These are phyloP conservation scores for Pterocles orientalis DNA, from an alignment of 2,113 vertebrate species.

Conservation along the genomic window DNA sequence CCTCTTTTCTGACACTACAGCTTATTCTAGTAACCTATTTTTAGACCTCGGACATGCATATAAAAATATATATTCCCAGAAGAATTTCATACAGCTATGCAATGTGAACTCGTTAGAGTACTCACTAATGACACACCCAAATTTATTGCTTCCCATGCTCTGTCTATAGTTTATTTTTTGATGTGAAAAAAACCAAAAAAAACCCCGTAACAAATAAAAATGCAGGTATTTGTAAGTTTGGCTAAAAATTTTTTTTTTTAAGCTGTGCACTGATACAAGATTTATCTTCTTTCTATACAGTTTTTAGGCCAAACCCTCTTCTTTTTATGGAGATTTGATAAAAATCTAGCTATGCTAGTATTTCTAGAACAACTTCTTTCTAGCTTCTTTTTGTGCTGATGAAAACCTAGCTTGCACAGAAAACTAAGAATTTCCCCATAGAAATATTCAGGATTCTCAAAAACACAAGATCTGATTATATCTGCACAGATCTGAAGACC, in stretches of 20 bases:
- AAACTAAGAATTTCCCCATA: background rate
- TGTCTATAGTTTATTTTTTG: constrained; percentile 44
- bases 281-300: background rate
- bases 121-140: constrained; percentile 35
- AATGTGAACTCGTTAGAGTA: constrained; percentile 33
- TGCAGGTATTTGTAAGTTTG: background rate
- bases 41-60: constrained; percentile 26
- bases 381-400: background rate
- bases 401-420: background rate
- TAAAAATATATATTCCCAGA: constrained; percentile 45
- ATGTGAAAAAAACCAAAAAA: constrained; percentile 23
- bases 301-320: background rate
- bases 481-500: background rate
- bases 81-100: background rate
- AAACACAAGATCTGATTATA: background rate
- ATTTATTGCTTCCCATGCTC: constrained; percentile 65
- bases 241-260: constrained; percentile 33
- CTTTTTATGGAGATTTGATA: background rate
- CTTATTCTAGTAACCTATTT: constrained; percentile 2
- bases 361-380: background rate
- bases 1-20: background rate
- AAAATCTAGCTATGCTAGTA: background rate
- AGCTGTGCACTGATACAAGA: background rate
- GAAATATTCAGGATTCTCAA: background rate
- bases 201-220: constrained; percentile 15